phyloP scores from a whole-genome alignment of 2,113 vertebrate genomes.

The Macaca nemestrina region DNA sequence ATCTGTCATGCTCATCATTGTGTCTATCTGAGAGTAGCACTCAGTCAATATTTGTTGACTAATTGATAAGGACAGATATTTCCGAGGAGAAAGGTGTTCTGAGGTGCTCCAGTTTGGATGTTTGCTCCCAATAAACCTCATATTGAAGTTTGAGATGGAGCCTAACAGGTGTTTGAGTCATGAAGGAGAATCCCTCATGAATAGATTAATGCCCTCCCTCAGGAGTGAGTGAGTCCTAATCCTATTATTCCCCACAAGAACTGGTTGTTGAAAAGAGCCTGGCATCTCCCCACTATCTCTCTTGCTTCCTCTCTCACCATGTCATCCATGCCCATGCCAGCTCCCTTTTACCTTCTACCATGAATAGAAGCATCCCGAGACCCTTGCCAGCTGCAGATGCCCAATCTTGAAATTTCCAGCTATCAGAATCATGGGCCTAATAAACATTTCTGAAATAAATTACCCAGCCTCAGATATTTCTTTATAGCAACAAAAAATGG shows the following conservation, averaged over 20 bases:
- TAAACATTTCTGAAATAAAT: neutral
- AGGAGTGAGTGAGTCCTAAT: neutral
- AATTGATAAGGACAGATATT: neutral
- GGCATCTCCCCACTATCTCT: neutral
- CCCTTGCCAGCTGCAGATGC: neutral
- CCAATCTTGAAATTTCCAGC: neutral
- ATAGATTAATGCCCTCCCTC: neutral
- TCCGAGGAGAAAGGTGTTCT: neutral
- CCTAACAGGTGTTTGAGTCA: neutral
- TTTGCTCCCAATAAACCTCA: neutral
- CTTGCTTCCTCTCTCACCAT: neutral
- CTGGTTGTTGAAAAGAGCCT: neutral
- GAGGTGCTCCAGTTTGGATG: neutral
- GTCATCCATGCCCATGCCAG: neutral
- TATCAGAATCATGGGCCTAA: neutral
- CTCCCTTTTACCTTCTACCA: neutral
- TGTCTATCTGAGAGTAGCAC: neutral
- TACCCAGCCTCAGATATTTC: neutral
- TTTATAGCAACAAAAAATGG: neutral
- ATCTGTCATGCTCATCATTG: neutral
- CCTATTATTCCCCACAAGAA: neutral
- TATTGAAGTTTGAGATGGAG: neutral
- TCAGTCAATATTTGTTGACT: neutral
- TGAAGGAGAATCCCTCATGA: neutral
- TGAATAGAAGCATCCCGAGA: neutral